A percentile compares a stretch with the other conserved stretches of the same genome.
phyloP scores from a whole-genome alignment of 2,797 vertebrate genomes.

The Leptoclinus maculatus region DNA sequence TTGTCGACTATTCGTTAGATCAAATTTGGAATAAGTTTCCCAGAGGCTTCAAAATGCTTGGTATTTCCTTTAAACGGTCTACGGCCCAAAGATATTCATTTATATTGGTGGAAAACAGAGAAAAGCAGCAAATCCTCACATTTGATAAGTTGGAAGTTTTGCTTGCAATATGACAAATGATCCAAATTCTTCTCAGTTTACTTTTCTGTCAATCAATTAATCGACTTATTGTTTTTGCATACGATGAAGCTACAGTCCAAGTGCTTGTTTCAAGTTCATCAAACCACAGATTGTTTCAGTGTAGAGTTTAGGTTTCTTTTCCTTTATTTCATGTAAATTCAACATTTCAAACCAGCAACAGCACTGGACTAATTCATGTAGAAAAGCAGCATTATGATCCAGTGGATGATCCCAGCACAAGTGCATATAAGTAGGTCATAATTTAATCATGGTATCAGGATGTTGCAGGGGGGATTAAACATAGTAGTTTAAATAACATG shows the following conservation, averaged over 20 bases:
- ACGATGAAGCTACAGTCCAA: background rate
- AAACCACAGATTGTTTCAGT: background rate
- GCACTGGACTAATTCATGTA: background rate
- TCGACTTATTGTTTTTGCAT: background rate
- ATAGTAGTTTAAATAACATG: background rate
- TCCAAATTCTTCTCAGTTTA: background rate
- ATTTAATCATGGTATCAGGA: background rate
- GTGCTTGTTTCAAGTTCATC: background rate
- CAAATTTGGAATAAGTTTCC: background rate
- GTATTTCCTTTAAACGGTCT: background rate
- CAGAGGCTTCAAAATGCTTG: background rate
- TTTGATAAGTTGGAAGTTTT: background rate
- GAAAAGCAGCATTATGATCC: background rate
- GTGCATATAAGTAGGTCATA: background rate
- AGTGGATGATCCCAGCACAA: background rate
- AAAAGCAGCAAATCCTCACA: background rate
- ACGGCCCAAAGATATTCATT: background rate
- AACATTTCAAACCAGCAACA: background rate
- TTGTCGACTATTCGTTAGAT: background rate
- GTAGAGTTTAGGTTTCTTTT: background rate
- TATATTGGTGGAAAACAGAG: background rate
- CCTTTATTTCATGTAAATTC: conserved; percentile 1
- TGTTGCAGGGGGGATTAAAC: background rate
- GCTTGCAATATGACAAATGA: too few species aligned
- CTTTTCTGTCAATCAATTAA: background rate